Evolutionary conservation across 37 sponge, comb jelly and placozoan genomes (phyloP).

Genomic region (Geodia barretti): DNA sequence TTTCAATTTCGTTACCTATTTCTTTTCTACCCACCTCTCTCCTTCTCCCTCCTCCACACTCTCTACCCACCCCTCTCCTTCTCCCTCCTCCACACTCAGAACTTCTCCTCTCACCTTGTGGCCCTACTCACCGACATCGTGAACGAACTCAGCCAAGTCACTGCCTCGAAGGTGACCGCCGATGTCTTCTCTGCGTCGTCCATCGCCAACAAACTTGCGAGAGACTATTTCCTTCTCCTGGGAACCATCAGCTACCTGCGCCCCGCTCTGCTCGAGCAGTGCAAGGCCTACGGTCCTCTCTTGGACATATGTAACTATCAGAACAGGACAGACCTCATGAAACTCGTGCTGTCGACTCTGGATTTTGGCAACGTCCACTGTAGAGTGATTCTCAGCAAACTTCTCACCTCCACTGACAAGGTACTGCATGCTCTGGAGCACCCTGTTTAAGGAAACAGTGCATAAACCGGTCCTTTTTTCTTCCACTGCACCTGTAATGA

Average conservation of each 20-base stretch:
- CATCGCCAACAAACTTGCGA: slow-evolving; percentile 58
- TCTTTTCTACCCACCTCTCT: too few species aligned
- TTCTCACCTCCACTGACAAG: slow-evolving; percentile 59
- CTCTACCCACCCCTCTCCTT: not conserved
- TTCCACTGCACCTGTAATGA: not conserved
- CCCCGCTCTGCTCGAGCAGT: slow-evolving; percentile 39
- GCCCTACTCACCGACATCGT: slow-evolving; percentile 60
- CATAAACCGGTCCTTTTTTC: not conserved
- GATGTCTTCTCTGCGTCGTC: slow-evolving; percentile 51
- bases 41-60: not conserved
- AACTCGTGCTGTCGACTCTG: slow-evolving; percentile 62
- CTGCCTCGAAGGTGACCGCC: slow-evolving; percentile 58
- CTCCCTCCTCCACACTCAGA: slow-evolving; percentile 7
- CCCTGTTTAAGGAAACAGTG: too few species aligned
- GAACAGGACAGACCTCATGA: slow-evolving; percentile 57
- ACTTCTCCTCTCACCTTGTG: slow-evolving; percentile 7
- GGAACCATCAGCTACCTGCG: slow-evolving; percentile 64
- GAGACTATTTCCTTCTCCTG: slow-evolving; percentile 78
- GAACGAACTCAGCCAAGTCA: slow-evolving; percentile 57
- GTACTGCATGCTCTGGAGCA: slow-evolving; percentile 5
- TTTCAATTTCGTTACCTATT: too few species aligned
- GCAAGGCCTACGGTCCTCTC: slow-evolving; percentile 66
- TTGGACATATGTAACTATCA: slow-evolving; percentile 64
- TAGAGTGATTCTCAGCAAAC: slow-evolving; percentile 67
- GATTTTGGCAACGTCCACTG: slow-evolving; percentile 61